Conservation (phyloP, 2,888 invertebrate genomes). For the Disparrhopalites patrizii region DNA sequence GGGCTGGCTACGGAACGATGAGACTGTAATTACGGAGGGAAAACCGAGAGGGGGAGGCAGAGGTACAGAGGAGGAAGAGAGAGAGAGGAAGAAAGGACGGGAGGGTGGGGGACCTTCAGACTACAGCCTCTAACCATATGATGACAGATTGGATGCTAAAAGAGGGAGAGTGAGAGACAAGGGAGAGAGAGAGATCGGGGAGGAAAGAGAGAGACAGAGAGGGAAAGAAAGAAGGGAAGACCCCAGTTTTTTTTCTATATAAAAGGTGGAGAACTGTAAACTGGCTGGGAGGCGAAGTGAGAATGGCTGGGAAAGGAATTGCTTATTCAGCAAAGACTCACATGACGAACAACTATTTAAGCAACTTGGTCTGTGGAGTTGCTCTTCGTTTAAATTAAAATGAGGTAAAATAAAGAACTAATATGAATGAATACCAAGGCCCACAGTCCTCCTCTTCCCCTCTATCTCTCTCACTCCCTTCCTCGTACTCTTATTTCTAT, state of each 20-base stretch:
- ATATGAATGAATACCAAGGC: conserved; percentile 11
- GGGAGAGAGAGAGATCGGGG: no score
- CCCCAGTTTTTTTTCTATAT: conserved; percentile 4
- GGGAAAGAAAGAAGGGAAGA: not conserved
- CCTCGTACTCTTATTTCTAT: no score
- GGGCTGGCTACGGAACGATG: no score
- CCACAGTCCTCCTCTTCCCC: not conserved
- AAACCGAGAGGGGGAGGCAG: no score
- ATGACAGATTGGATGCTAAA: no score
- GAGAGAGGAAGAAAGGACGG: no score
- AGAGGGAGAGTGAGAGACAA: no score
- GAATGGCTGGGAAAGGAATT: not conserved
- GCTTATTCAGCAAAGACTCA: not conserved
- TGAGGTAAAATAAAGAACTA: conserved; percentile 19
- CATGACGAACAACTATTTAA: not conserved
- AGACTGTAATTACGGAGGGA: no score
- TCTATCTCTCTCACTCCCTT: no score
- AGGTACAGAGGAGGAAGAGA: no score
- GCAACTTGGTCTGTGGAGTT: not conserved
- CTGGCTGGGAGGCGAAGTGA: not conserved
- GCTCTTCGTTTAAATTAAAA: conserved; percentile 18
- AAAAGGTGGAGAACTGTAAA: not conserved
- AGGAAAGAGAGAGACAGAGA: not conserved
- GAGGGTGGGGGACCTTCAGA: no score
- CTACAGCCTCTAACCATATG: no score